Evolutionary conservation across 2,113 vertebrate genomes (phyloP).

Genomic region (Xyrauchen texanus): DNA sequence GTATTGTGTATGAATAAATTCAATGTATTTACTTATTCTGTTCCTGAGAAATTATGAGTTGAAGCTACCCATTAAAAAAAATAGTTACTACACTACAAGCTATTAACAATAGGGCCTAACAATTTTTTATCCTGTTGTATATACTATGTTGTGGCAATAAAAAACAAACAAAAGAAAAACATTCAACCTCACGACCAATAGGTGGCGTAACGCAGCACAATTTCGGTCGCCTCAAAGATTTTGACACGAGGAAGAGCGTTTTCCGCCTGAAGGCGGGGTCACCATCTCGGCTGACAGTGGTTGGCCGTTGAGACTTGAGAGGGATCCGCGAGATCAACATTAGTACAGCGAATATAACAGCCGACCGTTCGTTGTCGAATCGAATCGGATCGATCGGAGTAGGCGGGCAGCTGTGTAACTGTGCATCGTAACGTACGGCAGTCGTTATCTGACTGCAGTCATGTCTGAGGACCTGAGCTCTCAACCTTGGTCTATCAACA

Average conservation of each 20-base stretch:
- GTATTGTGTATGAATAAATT: no score
- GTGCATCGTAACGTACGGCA: neutral
- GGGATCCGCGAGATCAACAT: constrained; percentile 31
- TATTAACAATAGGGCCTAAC: no score
- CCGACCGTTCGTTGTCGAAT: neutral
- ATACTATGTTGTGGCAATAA: no score
- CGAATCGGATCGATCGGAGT: constrained; percentile 30
- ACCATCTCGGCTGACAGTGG: constrained; percentile 45
- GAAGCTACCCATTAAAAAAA: no score
- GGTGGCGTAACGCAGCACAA: constrained; percentile 10
- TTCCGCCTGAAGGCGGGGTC: constrained; percentile 32
- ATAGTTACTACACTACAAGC: no score
- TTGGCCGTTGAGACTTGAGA: constrained; percentile 35
- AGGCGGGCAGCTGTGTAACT: constrained; percentile 58
- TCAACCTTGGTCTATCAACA: constrained; percentile 89
- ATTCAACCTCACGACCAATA: constrained; percentile 3
- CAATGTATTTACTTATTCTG: no score
- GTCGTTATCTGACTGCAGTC: constrained; percentile 59
- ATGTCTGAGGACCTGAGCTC: constrained; percentile 89
- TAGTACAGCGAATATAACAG: constrained; percentile 9
- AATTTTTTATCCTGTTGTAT: no score
- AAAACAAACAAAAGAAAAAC: no score
- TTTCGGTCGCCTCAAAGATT: constrained; percentile 14
- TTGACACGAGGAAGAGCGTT: constrained; percentile 36
- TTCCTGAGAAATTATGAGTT: no score